Base-by-base conservation (phyloP, 2,113 vertebrate genomes). In the Platichthys stellatus region DNA sequence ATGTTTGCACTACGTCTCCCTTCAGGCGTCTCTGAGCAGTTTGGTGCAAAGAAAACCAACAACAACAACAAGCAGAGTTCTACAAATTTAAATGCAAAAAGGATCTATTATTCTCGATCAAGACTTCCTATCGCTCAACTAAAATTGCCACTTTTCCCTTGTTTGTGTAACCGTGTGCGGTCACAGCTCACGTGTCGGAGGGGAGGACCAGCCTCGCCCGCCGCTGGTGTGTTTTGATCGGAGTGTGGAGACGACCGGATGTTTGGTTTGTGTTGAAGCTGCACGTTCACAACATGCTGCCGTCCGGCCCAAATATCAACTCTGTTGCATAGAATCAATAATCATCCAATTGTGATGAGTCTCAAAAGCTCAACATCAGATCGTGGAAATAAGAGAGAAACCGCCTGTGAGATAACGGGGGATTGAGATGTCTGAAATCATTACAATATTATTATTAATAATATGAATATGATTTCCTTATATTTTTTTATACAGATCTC, bases 101-200 rank as follows among this genome's bases (percentile, higher is more conserved):
- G 47, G 65, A 72, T 74, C 20, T 45, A 60, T 65, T 76, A 49
- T 58, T 86, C 45, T 40, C 58, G 26, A 80, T 74, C 66, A 51
- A 64, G 45, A 20, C 12, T 51, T 74, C 72, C 67, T 63, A 62
- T 75, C 71, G 68, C 69, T 64, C 51, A 69, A 59, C 51, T 85
- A 87, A 69, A 84, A 90, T 91, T 89, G 90, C 90, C 85, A 89
- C 88, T 88, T 90, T 88, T 85, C 89, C 90, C 88, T 90, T 84
- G 73, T 86, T 90, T 62, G 21, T 21, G 79, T 84, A 77, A 84
- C 78, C 11, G 71, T 3, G 59, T 21, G 0, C 13, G 18, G 77
- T 31, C 23, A 62, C 64, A 15, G 51, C 2, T 31, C 31, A 31
- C 31, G 12, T n/a, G 45, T 0, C 2, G 54, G 51, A 58, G 88